Conservation (phyloP, 2,888 invertebrate genomes). For the Coecobrya sp. region DNA sequence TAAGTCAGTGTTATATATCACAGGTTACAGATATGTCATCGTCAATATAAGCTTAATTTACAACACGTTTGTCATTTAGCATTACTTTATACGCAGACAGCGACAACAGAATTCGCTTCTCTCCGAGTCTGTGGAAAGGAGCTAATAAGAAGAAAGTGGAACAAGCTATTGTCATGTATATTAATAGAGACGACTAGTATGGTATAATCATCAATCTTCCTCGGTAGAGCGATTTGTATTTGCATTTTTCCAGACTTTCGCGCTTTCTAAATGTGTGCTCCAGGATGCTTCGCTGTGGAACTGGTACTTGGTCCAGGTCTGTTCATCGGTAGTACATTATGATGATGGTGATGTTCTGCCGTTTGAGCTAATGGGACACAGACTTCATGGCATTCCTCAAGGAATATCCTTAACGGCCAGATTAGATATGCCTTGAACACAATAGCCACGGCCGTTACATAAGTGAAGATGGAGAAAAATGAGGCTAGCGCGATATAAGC, state of each 20-base stretch:
- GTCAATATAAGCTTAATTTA: constrained; percentile 20
- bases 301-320: constrained; percentile 68
- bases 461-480: constrained; percentile 69
- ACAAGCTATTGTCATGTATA: constrained; percentile 6
- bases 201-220: constrained; percentile 10
- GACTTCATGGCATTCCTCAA: constrained; percentile 73
- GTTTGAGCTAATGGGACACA: constrained; percentile 70
- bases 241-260: constrained; percentile 5
- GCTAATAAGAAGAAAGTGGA: no score
- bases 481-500: constrained; percentile 66
- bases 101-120: background rate
- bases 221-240: constrained; percentile 9
- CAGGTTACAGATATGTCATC: background rate
- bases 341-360: background rate
- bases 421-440: constrained; percentile 71
- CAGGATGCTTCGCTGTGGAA: background rate
- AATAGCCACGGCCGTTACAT: constrained; percentile 61
- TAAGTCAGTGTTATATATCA: background rate
- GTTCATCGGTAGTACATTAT: background rate
- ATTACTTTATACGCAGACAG: background rate
- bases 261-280: constrained; percentile 11
- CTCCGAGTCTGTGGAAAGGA: background rate
- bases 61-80: background rate
- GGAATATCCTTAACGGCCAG: constrained; percentile 72
- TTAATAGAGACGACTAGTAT: background rate